phyloP scores from a whole-genome alignment of 2,113 vertebrate species.

The Callipepla californica region DNA sequence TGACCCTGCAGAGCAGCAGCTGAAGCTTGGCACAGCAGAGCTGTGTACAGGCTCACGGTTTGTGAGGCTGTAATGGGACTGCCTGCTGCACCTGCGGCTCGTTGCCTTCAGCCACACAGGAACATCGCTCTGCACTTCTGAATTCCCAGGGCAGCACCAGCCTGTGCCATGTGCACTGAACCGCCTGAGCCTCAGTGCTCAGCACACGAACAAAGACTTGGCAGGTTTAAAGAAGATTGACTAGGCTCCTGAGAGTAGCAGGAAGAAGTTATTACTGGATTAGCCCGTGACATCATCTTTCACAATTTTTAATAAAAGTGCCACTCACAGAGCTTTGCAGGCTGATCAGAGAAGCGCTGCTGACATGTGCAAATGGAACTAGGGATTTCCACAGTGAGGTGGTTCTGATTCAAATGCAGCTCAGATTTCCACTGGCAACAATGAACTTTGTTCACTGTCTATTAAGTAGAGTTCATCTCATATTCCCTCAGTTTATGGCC shows the following conservation, averaged over 20 bases:
- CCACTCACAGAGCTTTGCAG: background rate
- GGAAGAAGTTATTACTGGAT: background rate
- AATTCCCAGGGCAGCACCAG: background rate
- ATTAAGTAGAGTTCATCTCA: background rate
- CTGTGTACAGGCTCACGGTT: background rate
- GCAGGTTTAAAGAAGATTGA: background rate
- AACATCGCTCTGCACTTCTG: background rate
- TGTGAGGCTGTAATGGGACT: background rate
- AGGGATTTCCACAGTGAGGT: background rate
- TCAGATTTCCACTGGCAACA: background rate
- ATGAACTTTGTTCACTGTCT: background rate
- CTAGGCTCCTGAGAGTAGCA: background rate
- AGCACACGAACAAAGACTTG: background rate
- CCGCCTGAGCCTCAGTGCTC: background rate
- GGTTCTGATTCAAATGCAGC: background rate
- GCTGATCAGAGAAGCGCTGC: background rate
- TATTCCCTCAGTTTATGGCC: slow-evolving; percentile 28
- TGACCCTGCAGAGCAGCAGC: background rate
- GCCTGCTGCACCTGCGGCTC: background rate
- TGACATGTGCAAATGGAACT: background rate
- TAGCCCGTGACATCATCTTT: background rate
- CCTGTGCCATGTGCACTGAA: background rate
- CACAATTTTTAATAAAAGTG: background rate
- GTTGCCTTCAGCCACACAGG: background rate
- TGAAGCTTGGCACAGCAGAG: background rate